A percentile compares a stretch with the other conserved stretches of the same genome.
Conservation (phyloP, 2,888 invertebrate genomes). For the Mesorhabditis sp. region DNA sequence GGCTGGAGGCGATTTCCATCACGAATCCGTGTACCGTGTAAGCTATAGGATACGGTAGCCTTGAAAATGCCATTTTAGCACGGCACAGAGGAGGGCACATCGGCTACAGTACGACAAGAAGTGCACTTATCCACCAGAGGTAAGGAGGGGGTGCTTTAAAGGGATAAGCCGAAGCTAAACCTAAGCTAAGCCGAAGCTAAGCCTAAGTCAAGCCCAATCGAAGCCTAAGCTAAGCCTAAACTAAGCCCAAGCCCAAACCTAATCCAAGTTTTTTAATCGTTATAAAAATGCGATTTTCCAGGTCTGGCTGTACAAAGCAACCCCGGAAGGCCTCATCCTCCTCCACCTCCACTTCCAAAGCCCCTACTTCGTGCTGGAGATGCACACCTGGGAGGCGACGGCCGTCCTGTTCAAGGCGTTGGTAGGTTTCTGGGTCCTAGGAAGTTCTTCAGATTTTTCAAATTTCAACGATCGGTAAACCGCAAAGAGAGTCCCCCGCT, state of each 20-base stretch:
- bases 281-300: not conserved
- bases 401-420: not conserved
- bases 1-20: not conserved
- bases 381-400: not conserved
- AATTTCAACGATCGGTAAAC: not conserved
- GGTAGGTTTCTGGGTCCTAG: not conserved
- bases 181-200: no score
- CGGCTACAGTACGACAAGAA: not conserved
- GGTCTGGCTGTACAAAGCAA: not conserved
- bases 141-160: not conserved
- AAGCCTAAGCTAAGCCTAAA: no score
- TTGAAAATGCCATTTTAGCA: no score
- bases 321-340: not conserved
- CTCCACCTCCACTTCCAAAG: constrained; percentile 2
- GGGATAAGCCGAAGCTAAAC: no score
- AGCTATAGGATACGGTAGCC: not conserved
- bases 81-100: not conserved
- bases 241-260: no score
- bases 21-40: not conserved
- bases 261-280: not conserved
- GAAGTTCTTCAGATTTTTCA: not conserved
- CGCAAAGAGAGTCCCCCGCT: no score
- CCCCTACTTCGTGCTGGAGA: not conserved
- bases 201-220: no score
- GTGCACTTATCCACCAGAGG: constrained; percentile 2